A percentile compares a stretch with the other conserved stretches of the same genome.
phyloP scores from a whole-genome alignment of 2,113 vertebrate genomes.

The Eira barbara region DNA sequence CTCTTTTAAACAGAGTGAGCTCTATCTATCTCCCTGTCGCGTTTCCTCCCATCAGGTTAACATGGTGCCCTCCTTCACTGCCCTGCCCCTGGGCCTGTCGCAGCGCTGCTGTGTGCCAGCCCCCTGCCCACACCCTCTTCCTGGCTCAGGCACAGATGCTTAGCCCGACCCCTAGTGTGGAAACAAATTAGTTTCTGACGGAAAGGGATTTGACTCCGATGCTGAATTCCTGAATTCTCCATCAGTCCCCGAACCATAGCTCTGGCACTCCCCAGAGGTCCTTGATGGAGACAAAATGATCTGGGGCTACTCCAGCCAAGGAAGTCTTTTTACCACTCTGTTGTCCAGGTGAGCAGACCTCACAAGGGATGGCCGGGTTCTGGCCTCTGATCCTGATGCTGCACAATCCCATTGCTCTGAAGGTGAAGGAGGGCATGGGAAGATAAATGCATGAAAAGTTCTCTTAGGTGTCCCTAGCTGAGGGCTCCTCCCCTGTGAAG shows the following conservation, averaged over 20 bases:
- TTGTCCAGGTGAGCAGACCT: not conserved
- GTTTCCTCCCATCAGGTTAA: not conserved
- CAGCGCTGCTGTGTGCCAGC: no score
- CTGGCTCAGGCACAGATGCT: not conserved
- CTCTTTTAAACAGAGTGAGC: not conserved
- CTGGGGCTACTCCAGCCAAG: not conserved
- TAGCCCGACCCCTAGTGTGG: no score
- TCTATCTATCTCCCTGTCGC: not conserved
- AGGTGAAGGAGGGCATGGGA: not conserved
- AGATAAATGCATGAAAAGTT: not conserved
- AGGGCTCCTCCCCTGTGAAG: not conserved
- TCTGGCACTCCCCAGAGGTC: not conserved
- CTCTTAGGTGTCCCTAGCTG: not conserved
- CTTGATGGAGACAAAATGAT: not conserved
- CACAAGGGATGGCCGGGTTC: not conserved
- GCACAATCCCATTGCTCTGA: not conserved
- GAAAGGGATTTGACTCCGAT: not conserved
- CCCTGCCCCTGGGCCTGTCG: not conserved
- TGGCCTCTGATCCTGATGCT: not conserved
- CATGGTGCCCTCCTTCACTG: not conserved
- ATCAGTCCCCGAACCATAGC: not conserved
- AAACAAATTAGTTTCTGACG: not conserved
- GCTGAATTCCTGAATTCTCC: not conserved
- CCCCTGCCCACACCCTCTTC: rapidly evolving
- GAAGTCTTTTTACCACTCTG: not conserved